Evolutionary conservation across 2,888 invertebrate genomes (phyloP), one percentile per base, ranked within the genome.

Genomic region (Harmothoe impar): DNA sequence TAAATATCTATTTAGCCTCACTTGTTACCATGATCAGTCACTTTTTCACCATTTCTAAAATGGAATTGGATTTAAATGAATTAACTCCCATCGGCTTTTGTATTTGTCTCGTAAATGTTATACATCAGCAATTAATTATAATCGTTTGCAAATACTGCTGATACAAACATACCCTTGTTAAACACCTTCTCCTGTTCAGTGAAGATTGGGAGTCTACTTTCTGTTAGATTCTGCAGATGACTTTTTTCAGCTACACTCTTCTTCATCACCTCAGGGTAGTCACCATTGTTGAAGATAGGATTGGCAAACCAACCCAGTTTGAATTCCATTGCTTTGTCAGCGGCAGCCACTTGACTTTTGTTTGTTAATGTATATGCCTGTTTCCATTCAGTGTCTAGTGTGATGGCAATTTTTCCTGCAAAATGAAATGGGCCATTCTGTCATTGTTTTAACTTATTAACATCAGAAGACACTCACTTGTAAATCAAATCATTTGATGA

Each of bases 201-300:
- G 88, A 94, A 93, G 29, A 85, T 85, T 0, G 94, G 94, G 25
- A 94, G 90, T 43, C 93, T 78, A 17, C 93, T 93, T 0, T 72
- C 54, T 0, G 33, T 89, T 17, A 91, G 89, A n/a, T 93, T 92
- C 81, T 94, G 93, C 31, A 77, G 72, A 10, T 33, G 20, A 33
- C 93, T 93, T 77, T 92, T 91, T 1, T 89, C 62, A 43, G 89
- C 90, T 7, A 93, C 91, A 20, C 51, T 35, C 17, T 91, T 81
- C 84, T 91, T 92, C 93, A 93, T 93, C 43, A 93, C 84, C 20
- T 90, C 81, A 10, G 93, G 93, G 56, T 93, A 93, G 68, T 93
- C 93, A 17, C 93, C 93, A 86, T 91, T 90, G 17, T 35, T 89
- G 68, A 89, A 93, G 43, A 93, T 91, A 0, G 93, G 93, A 52